Conservation (phyloP, 2,797 vertebrate genomes). For the Gobio occitaniae region DNA sequence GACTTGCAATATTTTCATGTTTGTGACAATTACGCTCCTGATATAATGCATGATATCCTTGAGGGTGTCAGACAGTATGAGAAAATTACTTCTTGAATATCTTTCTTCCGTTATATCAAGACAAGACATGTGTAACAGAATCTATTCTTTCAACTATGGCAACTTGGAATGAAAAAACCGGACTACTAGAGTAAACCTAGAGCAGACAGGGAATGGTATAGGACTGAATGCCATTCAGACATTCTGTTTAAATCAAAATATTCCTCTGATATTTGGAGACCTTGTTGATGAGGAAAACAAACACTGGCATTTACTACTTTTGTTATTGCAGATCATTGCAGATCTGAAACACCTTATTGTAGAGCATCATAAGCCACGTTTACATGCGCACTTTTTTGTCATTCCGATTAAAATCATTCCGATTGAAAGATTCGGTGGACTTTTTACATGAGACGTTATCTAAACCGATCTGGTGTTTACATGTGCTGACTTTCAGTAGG, state of each 20-base stretch:
- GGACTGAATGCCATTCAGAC: constrained; percentile 39
- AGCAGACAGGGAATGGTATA: constrained; percentile 7
- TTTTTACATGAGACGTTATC: no score
- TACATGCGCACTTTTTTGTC: no score
- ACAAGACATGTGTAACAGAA: constrained; percentile 23
- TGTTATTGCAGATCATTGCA: constrained; percentile 21
- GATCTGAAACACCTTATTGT: no score
- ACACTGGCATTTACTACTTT: constrained; percentile 19
- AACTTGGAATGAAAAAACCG: constrained; percentile 34
- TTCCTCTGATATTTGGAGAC: constrained; percentile 19
- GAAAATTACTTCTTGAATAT: constrained; percentile 60
- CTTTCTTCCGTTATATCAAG: constrained; percentile 23
- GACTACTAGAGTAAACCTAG: constrained; percentile 30
- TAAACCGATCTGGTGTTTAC: no score
- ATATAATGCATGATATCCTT: constrained; percentile 58
- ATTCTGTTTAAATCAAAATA: constrained; percentile 19
- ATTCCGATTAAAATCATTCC: no score
- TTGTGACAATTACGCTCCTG: constrained; percentile 54
- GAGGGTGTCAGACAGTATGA: constrained; percentile 55
- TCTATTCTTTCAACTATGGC: constrained; percentile 56
- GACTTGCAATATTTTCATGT: constrained; percentile 52
- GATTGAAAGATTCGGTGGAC: no score
- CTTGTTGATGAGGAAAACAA: constrained; percentile 27
- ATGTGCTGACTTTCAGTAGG: no score
- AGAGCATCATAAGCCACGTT: no score